Evolutionary conservation across 2,888 invertebrate genomes (phyloP).

Genomic region (Torymus tubicola): DNA sequence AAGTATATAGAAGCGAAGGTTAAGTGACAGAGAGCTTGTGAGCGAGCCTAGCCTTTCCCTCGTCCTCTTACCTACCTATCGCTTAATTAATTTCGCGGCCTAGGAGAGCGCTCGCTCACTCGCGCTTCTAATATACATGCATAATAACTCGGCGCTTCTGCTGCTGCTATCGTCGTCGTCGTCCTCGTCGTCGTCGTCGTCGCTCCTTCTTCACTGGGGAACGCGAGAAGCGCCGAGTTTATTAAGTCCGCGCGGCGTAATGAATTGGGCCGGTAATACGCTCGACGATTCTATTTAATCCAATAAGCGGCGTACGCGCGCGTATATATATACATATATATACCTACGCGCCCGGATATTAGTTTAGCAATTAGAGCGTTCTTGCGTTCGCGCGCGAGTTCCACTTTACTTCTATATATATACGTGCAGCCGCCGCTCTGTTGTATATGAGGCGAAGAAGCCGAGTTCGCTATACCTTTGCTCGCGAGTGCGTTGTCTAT

Average conservation of each 20-base stretch:
- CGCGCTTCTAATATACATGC: conserved; percentile 39
- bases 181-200: background rate
- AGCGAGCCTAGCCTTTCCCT: background rate
- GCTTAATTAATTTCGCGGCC: conserved; percentile 62
- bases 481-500: conserved; percentile 20
- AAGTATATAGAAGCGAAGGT: conserved; percentile 2
- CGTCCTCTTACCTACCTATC: conserved; percentile 52
- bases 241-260: conserved; percentile 61
- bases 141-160: conserved; percentile 26
- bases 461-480: conserved; percentile 9
- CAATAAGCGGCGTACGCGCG: conserved; percentile 58
- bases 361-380: conserved; percentile 64
- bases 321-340: background rate
- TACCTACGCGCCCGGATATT: conserved; percentile 57
- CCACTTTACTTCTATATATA: conserved; percentile 39
- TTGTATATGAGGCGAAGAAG: background rate
- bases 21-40: conserved; percentile 26
- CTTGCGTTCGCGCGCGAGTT: conserved; percentile 48
- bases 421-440: background rate
- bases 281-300: conserved; percentile 63
- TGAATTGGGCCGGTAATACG: conserved; percentile 60
- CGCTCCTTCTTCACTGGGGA: background rate
- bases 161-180: background rate
- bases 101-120: conserved; percentile 29
- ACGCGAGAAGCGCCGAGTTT: conserved; percentile 52